Evolutionary conservation across 1,140 invertebrate genomes (phyloP).

Genomic region (Archivesica marissinica): DNA sequence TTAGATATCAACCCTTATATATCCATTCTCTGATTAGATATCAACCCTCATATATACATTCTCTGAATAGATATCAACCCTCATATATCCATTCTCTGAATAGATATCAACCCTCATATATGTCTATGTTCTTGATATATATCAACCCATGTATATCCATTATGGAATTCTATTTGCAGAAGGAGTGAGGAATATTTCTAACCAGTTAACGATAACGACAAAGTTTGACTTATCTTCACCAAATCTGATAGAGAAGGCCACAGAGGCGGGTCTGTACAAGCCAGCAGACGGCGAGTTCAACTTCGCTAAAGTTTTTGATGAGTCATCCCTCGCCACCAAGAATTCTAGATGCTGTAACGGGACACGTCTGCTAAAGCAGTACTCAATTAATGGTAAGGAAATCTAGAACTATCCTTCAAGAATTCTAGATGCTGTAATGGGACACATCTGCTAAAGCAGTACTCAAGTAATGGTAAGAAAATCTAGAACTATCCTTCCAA

Average conservation of each 20-base stretch:
- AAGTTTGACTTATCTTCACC: conserved; percentile 89
- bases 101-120: too few species aligned
- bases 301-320: conserved; percentile 79
- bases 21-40: too few species aligned
- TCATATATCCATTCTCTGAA: too few species aligned
- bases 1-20: too few species aligned
- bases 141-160: background rate
- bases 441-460: too few species aligned
- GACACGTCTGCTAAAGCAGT: conserved; percentile 56
- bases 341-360: conserved; percentile 64
- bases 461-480: too few species aligned
- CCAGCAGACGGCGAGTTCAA: conserved; percentile 84
- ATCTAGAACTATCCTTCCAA: too few species aligned
- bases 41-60: too few species aligned
- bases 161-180: conserved; percentile 79
- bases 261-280: conserved; percentile 87
- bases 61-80: too few species aligned
- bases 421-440: too few species aligned
- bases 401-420: too few species aligned
- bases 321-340: conserved; percentile 40
- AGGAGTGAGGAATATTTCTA: conserved; percentile 90
- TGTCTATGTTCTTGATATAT: too few species aligned
- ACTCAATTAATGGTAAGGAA: conserved; percentile 61
- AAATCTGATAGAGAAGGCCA: conserved; percentile 87
- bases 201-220: conserved; percentile 88